phyloP scores from a whole-genome alignment of 2,888 invertebrate species.

The Neria commutata region DNA sequence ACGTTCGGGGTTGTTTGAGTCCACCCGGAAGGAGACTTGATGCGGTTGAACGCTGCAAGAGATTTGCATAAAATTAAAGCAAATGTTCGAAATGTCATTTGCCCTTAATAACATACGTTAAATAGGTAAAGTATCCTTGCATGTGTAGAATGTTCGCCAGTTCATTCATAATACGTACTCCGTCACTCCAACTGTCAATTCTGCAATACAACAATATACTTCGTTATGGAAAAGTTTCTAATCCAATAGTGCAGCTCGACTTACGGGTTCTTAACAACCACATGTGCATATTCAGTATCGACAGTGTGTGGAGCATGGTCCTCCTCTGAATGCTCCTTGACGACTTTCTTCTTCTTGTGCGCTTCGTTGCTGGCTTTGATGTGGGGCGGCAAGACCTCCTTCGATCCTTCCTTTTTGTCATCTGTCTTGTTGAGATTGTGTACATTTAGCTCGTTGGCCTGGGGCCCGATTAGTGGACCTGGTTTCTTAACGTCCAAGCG shows the following conservation, averaged over 20 bases:
- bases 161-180: constrained; percentile 72
- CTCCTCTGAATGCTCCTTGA: constrained; percentile 60
- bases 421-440: constrained; percentile 18
- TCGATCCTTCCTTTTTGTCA: constrained; percentile 41
- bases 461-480: constrained; percentile 74
- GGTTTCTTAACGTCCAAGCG: constrained; percentile 93
- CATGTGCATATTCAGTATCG: constrained; percentile 80
- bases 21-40: constrained; percentile 68
- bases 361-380: constrained; percentile 52
- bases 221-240: background rate
- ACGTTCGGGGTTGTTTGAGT: constrained; percentile 61
- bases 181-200: constrained; percentile 73
- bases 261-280: constrained; percentile 77
- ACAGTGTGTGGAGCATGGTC: constrained; percentile 70
- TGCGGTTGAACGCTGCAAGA: constrained; percentile 69
- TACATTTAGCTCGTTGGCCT: constrained; percentile 26
- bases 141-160: constrained; percentile 73
- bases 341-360: constrained; percentile 55
- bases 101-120: too few relatives aligned
- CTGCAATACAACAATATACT: constrained; percentile 48
- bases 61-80: background rate
- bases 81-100: too few relatives aligned
- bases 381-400: constrained; percentile 58
- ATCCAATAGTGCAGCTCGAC: constrained; percentile 29
- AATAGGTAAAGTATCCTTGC: constrained; percentile 60